Evolutionary conservation across 2,888 invertebrate species (phyloP), one percentile per base, ranked within the genome.

Genomic region (Minunthozetes semirufus): DNA sequence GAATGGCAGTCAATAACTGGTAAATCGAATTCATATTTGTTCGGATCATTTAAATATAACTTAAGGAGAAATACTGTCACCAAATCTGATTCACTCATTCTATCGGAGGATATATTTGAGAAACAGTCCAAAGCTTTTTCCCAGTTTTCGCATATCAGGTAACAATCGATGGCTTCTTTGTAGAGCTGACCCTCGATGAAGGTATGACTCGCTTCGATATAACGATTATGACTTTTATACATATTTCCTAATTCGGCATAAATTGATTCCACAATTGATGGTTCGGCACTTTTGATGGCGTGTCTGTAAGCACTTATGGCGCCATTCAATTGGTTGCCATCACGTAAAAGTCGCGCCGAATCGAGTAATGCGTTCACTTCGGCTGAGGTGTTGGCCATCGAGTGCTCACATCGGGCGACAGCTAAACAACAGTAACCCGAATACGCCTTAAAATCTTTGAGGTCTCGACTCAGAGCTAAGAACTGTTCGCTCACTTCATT

Each of bases 261-360:
- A 38, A 76, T 48, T 11, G 46, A 19, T 19, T 71, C 11, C 15
- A 48, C 5, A 22, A 72, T n/a, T 19, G n/a, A 25, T 27, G 61
- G 17, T 38, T 72, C 22, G 19, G 68, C 70, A 1, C 71, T 61
- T 22, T 46, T 42, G 25, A 74, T 17, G 5, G 76, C 72, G 38
- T 76, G 75, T 27, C 76, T 48, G 56, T 74, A 76, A n/a, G 75
- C 75, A 22, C 72, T 72, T n/a, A 76, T 75, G 29, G 76, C 76
- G 17, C 72, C 76, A 72, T 74, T 76, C 9, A 76, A 17, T 75
- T 71, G 48, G 50, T 76, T 25, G 22, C 56, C 71, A 27, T 76
- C 72, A 11, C 61, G 33, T 33, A 76, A 61, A 29, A 73, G 33
- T 74, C 76, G 9, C 4, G 76, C 76, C 17, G 75, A 53, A 17